A percentile compares a stretch with the other conserved stretches of the same genome.
phyloP scores from a whole-genome alignment of 35 echinoderm and acorn worm species.

The Acanthaster planci region DNA sequence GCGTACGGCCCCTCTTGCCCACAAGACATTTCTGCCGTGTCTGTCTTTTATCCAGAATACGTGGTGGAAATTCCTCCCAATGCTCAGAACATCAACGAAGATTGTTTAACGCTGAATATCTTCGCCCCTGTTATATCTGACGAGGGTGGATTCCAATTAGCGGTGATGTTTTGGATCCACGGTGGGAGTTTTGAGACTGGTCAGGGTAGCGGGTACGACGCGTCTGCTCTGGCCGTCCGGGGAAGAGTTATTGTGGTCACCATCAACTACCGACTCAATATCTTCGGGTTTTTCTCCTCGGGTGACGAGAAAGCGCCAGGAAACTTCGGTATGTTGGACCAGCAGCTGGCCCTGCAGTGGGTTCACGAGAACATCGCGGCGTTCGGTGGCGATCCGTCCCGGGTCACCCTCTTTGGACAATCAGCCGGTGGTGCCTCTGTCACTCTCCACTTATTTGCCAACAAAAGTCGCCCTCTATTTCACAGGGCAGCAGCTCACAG shows the following conservation, averaged over 20 bases:
- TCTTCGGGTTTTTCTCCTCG: constrained; percentile 72
- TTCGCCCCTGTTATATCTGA: constrained; percentile 33
- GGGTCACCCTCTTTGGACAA: constrained; percentile 33
- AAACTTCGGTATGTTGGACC: constrained; percentile 81
- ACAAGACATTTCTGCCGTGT: neutral
- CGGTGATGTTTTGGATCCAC: constrained; percentile 83
- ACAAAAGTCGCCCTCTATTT: constrained; percentile 26
- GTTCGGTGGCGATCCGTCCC: constrained; percentile 48
- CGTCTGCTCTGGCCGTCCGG: constrained; percentile 49
- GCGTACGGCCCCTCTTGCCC: constrained; percentile 30
- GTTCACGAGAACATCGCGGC: constrained; percentile 70
- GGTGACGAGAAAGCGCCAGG: constrained; percentile 55
- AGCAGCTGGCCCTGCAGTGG: constrained; percentile 72
- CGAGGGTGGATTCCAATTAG: neutral
- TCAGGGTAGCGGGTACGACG: constrained; percentile 33
- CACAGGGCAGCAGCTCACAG: constrained; percentile 6
- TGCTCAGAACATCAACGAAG: constrained; percentile 29
- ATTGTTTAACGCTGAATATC: constrained; percentile 73
- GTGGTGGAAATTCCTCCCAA: neutral
- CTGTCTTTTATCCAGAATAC: neutral
- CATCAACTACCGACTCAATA: constrained; percentile 69
- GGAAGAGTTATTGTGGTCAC: constrained; percentile 73
- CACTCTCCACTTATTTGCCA: constrained; percentile 31
- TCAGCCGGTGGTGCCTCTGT: constrained; percentile 36
- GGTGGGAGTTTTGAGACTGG: constrained; percentile 54